Evolutionary conservation across 2,113 vertebrate species (phyloP), one percentile per base, ranked within the genome.

Genomic region (Paramisgurnus dabryanus): DNA sequence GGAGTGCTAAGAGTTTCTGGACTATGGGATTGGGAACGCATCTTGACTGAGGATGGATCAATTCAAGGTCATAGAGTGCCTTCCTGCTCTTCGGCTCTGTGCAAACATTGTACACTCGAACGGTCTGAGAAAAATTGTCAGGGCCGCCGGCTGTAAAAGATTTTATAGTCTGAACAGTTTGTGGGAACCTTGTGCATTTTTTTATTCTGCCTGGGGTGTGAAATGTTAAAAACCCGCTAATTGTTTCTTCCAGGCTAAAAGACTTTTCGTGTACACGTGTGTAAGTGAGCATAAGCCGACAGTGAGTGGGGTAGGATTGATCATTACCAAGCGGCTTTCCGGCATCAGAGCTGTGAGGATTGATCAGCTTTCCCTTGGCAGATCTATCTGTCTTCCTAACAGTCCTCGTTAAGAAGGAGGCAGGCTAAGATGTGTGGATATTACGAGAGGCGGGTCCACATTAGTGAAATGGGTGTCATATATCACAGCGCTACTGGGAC

Each of bases 381-480:
- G 58, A 85, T 72, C 77, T 81, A 82, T 88, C 79, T n/a, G 47
- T 83, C 80, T 81, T 72, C 77, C 68, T 87, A 87, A 88, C 79
- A 76, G 87, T 67, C 76, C 70, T 69, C 63, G 79, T 86, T 83
- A 84, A 86, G 77, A 85, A 73, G 83, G 86, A 80, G 76, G 83
- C 69, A n/a, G 78, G 67, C 64, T 80, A 74, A 86, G 69, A 58
- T 60, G 63, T 73, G 73, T 84, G 80, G 81, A 63, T 85, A 74
- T 71, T 65, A 69, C 43, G 63, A 81, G 76, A 22, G 68, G 72
- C 8, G 40, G 47, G 53, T 67, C 53, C 45, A 78, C 45, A 78
- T 75, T 63, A 76, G 60, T 45, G 18, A 58, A 34, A 76, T 66
- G 34, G 39, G 45, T 27, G 60, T n/a, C 76, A 61, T 79, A 22